These are phyloP conservation scores for Pocillopora damicornis DNA, from an alignment of 64 coral and sea anemone genomes.

Conservation along the genomic window DNA sequence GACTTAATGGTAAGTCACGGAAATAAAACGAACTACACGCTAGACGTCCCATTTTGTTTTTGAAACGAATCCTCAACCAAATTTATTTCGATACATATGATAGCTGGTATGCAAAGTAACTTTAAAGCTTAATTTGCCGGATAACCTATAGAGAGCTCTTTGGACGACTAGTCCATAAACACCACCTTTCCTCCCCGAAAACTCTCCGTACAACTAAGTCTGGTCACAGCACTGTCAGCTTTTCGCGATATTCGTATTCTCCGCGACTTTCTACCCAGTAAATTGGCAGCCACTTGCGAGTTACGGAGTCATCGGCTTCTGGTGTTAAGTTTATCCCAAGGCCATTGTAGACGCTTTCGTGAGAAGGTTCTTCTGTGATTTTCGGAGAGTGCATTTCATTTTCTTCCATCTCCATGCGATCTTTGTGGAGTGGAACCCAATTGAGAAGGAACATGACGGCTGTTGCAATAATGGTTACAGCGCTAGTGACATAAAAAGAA, in stretches of 20 bases:
- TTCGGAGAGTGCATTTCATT: background rate
- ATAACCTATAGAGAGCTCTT: too few relatives aligned
- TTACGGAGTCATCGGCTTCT: background rate
- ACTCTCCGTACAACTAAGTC: too few relatives aligned
- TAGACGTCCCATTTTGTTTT: too few relatives aligned
- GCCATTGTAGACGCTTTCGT: background rate
- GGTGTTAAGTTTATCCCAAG: background rate
- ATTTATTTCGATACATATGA: too few relatives aligned
- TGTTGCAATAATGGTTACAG: constrained; percentile 23
- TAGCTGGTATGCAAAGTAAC: too few relatives aligned
- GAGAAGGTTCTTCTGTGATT: too few relatives aligned
- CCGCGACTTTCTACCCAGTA: background rate
- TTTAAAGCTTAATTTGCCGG: too few relatives aligned
- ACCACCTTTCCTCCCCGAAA: background rate
- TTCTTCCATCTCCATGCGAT: background rate
- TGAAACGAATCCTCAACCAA: too few relatives aligned
- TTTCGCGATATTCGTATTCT: constrained; percentile 4
- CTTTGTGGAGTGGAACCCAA: constrained; percentile 2
- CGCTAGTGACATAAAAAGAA: constrained; percentile 48
- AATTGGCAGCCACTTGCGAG: background rate
- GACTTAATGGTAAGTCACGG: constrained; percentile 66
- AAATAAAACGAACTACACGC: background rate
- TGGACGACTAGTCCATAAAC: too few relatives aligned
- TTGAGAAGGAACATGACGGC: constrained; percentile 30
- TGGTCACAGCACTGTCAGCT: background rate